Percentiles rank a stretch among this genome's conserved stretches.
These are phyloP conservation scores for Cochlearius cochlearius DNA, from an alignment of 2,113 vertebrate species.

Conservation along the genomic window DNA sequence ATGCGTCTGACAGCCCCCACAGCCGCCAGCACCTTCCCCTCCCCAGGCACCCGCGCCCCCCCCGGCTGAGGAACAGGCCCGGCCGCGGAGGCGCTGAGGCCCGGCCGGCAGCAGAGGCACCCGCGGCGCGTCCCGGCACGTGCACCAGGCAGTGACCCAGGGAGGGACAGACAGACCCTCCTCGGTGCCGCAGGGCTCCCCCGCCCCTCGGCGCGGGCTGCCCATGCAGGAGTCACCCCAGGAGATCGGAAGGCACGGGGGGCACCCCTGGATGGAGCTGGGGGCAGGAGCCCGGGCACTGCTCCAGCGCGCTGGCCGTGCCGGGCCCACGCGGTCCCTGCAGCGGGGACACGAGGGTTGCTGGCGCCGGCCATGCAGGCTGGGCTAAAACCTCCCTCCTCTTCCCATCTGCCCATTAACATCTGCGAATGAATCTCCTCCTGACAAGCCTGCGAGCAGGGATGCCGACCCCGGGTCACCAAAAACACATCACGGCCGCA, in stretches of 20 bases:
- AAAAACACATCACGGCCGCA: background rate
- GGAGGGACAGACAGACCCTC: accelerated
- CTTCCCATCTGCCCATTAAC: background rate
- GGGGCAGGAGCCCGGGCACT: background rate
- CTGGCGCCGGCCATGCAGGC: background rate
- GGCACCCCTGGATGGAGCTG: too few species aligned
- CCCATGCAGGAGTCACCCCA: background rate
- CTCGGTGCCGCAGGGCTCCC: background rate
- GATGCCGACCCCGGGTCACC: background rate
- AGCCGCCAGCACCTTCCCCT: background rate
- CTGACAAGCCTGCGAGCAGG: background rate
- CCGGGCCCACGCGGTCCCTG: background rate
- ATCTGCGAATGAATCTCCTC: background rate
- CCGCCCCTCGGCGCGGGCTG: background rate
- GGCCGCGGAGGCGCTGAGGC: accelerated
- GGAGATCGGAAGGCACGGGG: background rate
- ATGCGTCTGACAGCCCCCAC: accelerated
- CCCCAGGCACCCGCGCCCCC: background rate
- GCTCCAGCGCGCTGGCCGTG: accelerated
- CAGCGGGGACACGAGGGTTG: background rate
- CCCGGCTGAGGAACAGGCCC: background rate
- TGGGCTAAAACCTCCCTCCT: background rate
- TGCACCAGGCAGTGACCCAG: background rate
- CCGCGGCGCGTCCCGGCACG: accelerated
- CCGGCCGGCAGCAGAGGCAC: background rate